Evolutionary conservation across 2,113 vertebrate species (phyloP).

Genomic region (Alces alces): DNA sequence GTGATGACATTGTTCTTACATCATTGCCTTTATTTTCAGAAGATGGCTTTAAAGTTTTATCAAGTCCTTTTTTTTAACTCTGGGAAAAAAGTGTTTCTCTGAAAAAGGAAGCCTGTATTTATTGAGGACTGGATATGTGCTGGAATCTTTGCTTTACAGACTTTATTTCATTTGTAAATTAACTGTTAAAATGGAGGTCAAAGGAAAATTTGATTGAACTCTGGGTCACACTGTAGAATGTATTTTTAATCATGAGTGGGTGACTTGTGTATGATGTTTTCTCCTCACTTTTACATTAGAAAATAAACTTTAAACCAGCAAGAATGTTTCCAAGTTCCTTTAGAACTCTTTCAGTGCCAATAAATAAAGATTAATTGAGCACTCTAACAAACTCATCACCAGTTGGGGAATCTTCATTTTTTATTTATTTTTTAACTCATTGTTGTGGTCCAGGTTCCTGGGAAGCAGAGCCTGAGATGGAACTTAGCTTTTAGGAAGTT

Average conservation of each 20-base stretch:
- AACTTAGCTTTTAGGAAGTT: not conserved
- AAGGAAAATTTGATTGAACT: constrained; percentile 35
- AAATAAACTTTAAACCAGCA: constrained; percentile 4
- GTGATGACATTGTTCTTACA: not conserved
- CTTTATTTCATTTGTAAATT: constrained; percentile 38
- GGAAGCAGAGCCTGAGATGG: not conserved
- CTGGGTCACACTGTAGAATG: not conserved
- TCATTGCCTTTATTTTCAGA: not conserved
- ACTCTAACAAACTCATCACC: not conserved
- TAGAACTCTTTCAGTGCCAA: not conserved
- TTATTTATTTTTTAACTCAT: not conserved
- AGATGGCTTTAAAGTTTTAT: constrained; percentile 11
- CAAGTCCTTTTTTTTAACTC: not conserved
- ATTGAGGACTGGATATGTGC: not conserved
- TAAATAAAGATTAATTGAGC: not conserved
- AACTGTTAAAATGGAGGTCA: constrained; percentile 7
- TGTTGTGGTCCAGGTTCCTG: not conserved
- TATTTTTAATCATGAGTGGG: constrained; percentile 9
- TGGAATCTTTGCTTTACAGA: not conserved
- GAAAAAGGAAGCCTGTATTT: not conserved
- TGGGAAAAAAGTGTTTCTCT: not conserved
- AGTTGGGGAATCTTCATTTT: not conserved
- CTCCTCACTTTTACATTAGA: not conserved
- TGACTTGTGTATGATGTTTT: not conserved
- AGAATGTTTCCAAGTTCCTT: not conserved